Conservation (phyloP, 2,888 invertebrate species). For the Leptura quadrifasciata region DNA sequence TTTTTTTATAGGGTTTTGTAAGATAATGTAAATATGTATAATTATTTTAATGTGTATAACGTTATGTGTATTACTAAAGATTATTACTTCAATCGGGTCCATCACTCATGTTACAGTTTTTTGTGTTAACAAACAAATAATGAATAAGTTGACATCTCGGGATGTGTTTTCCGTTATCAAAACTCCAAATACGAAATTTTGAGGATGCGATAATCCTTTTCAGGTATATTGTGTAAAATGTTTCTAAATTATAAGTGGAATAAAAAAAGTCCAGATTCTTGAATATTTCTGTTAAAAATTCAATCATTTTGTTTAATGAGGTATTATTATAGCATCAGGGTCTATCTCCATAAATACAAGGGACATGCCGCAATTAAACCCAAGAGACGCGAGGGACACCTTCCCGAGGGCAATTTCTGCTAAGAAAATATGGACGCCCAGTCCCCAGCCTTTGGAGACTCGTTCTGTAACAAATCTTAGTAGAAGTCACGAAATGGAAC, state of each 20-base stretch:
- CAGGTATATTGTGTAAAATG: too few species aligned
- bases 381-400: slow-evolving; percentile 64
- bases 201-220: too few species aligned
- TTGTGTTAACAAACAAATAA: too few species aligned
- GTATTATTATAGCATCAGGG: slow-evolving; percentile 70
- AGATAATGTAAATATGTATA: slow-evolving; percentile 56
- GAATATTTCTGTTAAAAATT: too few species aligned
- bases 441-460: slow-evolving; percentile 60
- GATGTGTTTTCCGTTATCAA: too few species aligned
- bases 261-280: too few species aligned
- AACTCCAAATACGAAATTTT: too few species aligned
- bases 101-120: too few species aligned
- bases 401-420: slow-evolving; percentile 67
- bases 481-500: slow-evolving; percentile 49
- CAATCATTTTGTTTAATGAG: too few species aligned
- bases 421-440: slow-evolving; percentile 67
- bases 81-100: not conserved
- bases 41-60: slow-evolving; percentile 9
- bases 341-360: slow-evolving; percentile 70
- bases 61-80: slow-evolving; percentile 5
- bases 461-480: slow-evolving; percentile 65
- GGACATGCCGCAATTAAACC: slow-evolving; percentile 64
- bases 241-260: too few species aligned
- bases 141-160: too few species aligned
- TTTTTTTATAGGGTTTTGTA: slow-evolving; percentile 62